Percentiles rank a stretch among this genome's conserved stretches.
These are phyloP conservation scores for Chionis minor DNA, from an alignment of 2,113 vertebrate species.

Conservation along the genomic window DNA sequence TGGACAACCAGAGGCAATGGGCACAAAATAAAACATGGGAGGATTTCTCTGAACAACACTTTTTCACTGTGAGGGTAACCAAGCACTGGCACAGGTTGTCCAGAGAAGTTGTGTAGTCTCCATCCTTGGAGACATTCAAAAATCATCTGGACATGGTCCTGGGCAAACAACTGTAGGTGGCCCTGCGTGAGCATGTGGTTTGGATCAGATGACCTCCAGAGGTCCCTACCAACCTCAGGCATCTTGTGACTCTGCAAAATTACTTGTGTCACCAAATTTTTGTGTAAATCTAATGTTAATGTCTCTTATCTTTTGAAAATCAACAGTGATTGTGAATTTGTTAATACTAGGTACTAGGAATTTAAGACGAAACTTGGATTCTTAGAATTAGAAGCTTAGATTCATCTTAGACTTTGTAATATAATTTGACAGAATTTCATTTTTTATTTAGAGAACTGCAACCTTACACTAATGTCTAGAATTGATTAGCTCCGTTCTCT, in stretches of 20 bases:
- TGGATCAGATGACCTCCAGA: background rate
- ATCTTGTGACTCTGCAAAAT: background rate
- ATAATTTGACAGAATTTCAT: background rate
- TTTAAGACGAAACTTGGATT: background rate
- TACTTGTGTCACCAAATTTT: background rate
- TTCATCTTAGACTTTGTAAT: background rate
- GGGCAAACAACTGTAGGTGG: background rate
- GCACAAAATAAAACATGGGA: background rate
- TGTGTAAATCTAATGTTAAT: background rate
- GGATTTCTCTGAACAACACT: background rate
- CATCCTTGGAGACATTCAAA: background rate
- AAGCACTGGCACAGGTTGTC: background rate
- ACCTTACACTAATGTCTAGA: background rate
- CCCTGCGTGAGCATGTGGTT: background rate
- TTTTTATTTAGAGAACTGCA: background rate
- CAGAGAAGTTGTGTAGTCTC: rapidly evolving
- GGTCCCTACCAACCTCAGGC: background rate
- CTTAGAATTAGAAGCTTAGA: background rate
- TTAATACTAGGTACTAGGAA: background rate
- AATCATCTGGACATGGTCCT: background rate
- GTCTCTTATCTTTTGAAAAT: background rate
- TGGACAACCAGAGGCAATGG: background rate
- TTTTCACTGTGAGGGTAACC: background rate
- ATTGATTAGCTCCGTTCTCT: background rate
- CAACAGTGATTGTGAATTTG: background rate